Evolutionary conservation across 2,113 vertebrate species (phyloP), one percentile per base, ranked within the genome.

Genomic region (Pardalotus punctatus): DNA sequence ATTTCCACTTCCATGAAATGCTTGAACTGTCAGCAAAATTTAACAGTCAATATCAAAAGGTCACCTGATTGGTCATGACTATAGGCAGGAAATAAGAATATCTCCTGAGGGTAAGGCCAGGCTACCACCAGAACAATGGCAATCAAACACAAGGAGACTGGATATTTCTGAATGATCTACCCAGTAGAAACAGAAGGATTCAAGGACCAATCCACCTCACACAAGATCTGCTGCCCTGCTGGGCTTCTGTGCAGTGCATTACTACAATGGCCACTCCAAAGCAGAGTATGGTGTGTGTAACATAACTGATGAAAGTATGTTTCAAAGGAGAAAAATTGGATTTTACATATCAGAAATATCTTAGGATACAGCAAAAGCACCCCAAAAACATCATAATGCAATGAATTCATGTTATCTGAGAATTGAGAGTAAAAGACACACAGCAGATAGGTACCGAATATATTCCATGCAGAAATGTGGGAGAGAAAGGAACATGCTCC

Each of bases 1-100:
- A 72, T 57, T 94, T 91, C 82, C 73, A 86, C 47, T 93, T 95
- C 60, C 65, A 91, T 9, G 14, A 90, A 96, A 94, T 42, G 61
- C 69, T 78, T 86, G 78, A 84, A 92, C 62, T 64, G 53, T 65
- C 94, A 71, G 78, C 82, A 93, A 86, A 94, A 86, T 60, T 29
- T 77, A 88, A 81, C 17, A 92, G 71, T 48, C 87, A 82, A 2
- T 64, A 93, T 50, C 77, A 90, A 51, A 94, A 87, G 92, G 91
- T 93, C 76, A 69, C 31, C 67, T 86, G 69, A 86, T 5, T 79
- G 65, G 74, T 54, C 74, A 81, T 28, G 38, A 74, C 86, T 42
- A 21, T 2, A 92, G 56, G 50, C 69, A 93, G 51, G 71, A 90
- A 89, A 56, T 14, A 36, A 35, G 40, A 72, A 8, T 6, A 54